phyloP scores from a whole-genome alignment of 37 sponge, comb jelly and placozoan species.

The Crambe crambe region DNA sequence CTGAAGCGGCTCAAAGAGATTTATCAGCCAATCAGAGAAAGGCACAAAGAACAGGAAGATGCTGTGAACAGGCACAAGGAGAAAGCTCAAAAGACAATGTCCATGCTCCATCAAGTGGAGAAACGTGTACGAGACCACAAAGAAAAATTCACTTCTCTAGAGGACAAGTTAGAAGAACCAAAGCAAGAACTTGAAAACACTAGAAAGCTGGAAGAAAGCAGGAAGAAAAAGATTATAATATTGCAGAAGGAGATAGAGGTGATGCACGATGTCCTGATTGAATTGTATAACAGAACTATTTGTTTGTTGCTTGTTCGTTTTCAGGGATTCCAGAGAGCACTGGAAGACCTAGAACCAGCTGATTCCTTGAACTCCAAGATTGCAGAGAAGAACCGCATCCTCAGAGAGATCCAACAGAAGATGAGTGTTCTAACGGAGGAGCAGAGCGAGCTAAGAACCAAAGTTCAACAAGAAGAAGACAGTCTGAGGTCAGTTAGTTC shows the following conservation, averaged over 20 bases:
- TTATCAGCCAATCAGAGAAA: slow-evolving; percentile 41
- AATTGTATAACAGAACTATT: neutral
- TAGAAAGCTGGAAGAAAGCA: slow-evolving; percentile 51
- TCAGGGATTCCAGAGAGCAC: slow-evolving; percentile 36
- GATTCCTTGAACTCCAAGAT: slow-evolving; percentile 24
- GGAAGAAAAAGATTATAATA: slow-evolving; percentile 37
- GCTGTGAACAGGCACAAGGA: slow-evolving; percentile 9
- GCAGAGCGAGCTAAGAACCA: slow-evolving; percentile 6
- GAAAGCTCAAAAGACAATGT: neutral
- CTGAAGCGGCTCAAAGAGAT: slow-evolving; percentile 34
- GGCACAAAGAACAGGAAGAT: slow-evolving; percentile 38
- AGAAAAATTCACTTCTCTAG: slow-evolving; percentile 32
- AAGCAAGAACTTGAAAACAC: slow-evolving; percentile 64
- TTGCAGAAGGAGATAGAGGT: slow-evolving; percentile 59
- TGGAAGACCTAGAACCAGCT: slow-evolving; percentile 32
- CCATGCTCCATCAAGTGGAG: neutral
- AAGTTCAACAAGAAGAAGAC: slow-evolving; percentile 14
- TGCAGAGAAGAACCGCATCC: slow-evolving; percentile 9
- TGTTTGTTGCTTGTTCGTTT: neutral
- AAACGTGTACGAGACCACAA: slow-evolving; percentile 26
- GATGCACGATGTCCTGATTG: neutral
- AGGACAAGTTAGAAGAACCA: slow-evolving; percentile 63
- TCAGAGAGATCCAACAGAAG: slow-evolving; percentile 18
- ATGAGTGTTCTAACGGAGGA: slow-evolving; percentile 4
- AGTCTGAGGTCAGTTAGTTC: neutral